A percentile compares a stretch with the other conserved stretches of the same genome.
These are phyloP conservation scores for Crocallis elinguaria DNA, from an alignment of 2,888 invertebrate species.

Conservation along the genomic window DNA sequence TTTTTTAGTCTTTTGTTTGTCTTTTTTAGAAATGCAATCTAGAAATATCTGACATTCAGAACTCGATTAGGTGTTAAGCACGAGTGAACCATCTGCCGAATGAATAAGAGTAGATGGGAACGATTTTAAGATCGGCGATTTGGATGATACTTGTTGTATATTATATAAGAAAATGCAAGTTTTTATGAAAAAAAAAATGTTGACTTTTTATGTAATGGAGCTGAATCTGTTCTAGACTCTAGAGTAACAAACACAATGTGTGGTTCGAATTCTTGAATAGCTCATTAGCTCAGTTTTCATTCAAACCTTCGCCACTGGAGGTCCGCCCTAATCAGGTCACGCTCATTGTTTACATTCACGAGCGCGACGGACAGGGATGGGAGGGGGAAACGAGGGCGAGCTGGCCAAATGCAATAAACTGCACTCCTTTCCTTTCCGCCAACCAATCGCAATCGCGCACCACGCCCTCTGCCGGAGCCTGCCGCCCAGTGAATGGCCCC, in stretches of 20 bases:
- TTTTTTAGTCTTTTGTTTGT: too few relatives aligned
- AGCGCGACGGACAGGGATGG: conserved; percentile 5
- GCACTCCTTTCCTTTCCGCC: conserved; percentile 22
- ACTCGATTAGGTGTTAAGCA: too few relatives aligned
- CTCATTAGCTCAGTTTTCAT: conserved; percentile 5
- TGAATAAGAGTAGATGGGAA: too few relatives aligned
- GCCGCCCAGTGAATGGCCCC: conserved; percentile 13
- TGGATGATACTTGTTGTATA: too few relatives aligned
- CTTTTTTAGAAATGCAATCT: too few relatives aligned
- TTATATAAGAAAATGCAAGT: too few relatives aligned
- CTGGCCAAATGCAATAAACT: conserved; percentile 18
- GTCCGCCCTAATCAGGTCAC: conserved; percentile 30
- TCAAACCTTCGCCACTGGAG: conserved; percentile 11
- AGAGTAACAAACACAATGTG: background rate
- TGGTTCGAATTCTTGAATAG: background rate
- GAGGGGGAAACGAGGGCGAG: conserved; percentile 14
- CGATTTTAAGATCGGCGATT: too few relatives aligned
- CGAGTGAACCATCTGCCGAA: too few relatives aligned
- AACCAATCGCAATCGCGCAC: conserved; percentile 42
- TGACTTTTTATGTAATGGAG: too few relatives aligned
- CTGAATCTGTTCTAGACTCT: too few relatives aligned
- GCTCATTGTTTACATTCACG: conserved; percentile 35
- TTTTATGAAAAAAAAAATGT: too few relatives aligned
- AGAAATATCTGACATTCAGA: too few relatives aligned
- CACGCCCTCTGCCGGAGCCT: conserved; percentile 37